Evolutionary conservation across 2,113 vertebrate species (phyloP), one percentile per base, ranked within the genome.

Genomic region (Hypanus sabinus): DNA sequence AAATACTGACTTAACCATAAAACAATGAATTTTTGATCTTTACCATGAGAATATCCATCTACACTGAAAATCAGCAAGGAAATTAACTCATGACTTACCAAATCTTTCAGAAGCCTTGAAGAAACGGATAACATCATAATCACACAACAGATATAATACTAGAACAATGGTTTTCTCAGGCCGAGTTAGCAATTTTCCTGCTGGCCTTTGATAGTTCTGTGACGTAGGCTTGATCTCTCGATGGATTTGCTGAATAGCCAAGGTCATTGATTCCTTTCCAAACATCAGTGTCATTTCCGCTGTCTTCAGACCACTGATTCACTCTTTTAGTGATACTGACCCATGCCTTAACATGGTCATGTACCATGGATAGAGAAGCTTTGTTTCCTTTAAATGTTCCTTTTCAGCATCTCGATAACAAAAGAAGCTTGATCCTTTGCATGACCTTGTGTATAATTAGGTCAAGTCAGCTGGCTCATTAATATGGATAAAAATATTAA

Each of bases 21-120:
- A 90, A 33, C n/a, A n/a, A 8, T 33, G 60, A 65, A 16, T 68
- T 1, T 20, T 33, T 20, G 62, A 10, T 30, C 11, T 88, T 88
- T 88, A 88, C 57, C 14, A 62, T 7, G 57, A 87, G 24, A 30
- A 57, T 60, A 87, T 16, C 30, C 83, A n/a, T 88, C 30, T 88
- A 60, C 60, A 88, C 12, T 18, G 22, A 88, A 88, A 62, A 88
- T 18, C 81, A 60, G 55, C 55, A 33, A 18, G 16, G 60, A 90
- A 90, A 62, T 90, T 90, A 88, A 60, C 30, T 62, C 27, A 65
- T 65, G 30, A 90, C 85, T 90, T 90, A 90, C 85, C 85, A 65
- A 33, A 65, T 90, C 57, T 90, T 68, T n/a, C 5, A 65, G 30
- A 30, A 33, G 85, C n/a, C 60, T 33, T 62, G 5, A 18, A 65